These are phyloP conservation scores for Telmatherina bonti DNA, from an alignment of 2,797 vertebrate species.

Conservation along the genomic window DNA sequence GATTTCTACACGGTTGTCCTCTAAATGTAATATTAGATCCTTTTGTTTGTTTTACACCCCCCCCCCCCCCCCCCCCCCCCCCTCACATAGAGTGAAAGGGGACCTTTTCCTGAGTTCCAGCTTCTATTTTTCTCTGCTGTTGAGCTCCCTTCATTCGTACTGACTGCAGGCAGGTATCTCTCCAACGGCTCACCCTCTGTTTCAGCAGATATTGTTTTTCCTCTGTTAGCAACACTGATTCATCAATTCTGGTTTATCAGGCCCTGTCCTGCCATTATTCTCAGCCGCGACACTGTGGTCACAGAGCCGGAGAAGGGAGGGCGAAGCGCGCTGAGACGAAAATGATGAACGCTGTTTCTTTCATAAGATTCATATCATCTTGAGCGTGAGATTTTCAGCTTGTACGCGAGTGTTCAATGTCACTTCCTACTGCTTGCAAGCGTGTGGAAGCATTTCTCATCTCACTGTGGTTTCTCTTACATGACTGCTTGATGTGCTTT, in stretches of 20 bases:
- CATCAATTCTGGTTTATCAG: slow-evolving; percentile 75
- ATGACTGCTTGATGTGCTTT: slow-evolving; percentile 68
- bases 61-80: no score
- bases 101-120: slow-evolving; percentile 30
- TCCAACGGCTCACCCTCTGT: slow-evolving; percentile 56
- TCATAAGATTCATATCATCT: slow-evolving; percentile 68
- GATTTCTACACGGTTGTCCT: slow-evolving; percentile 55
- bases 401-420: slow-evolving; percentile 64
- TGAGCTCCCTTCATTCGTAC: slow-evolving; percentile 50
- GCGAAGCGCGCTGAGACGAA: slow-evolving; percentile 27
- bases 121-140: slow-evolving; percentile 52
- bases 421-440: slow-evolving; percentile 60
- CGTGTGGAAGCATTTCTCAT: slow-evolving; percentile 60
- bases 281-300: slow-evolving; percentile 59
- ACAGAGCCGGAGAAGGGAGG: slow-evolving; percentile 5
- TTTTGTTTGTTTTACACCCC: slow-evolving; percentile 62
- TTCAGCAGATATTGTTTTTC: slow-evolving; percentile 73
- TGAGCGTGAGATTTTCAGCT: slow-evolving; percentile 63
- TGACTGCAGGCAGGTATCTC: slow-evolving; percentile 59
- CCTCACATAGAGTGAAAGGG: slow-evolving; percentile 14
- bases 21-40: slow-evolving; percentile 54
- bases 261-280: slow-evolving; percentile 64
- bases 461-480: slow-evolving; percentile 54
- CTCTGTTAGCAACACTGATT: slow-evolving; percentile 67
- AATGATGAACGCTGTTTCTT: slow-evolving; percentile 62